Percentiles rank a stretch among this genome's conserved stretches.
Conservation (phyloP, 2,113 vertebrate species). For the Dolichallabes microphthalmus region DNA sequence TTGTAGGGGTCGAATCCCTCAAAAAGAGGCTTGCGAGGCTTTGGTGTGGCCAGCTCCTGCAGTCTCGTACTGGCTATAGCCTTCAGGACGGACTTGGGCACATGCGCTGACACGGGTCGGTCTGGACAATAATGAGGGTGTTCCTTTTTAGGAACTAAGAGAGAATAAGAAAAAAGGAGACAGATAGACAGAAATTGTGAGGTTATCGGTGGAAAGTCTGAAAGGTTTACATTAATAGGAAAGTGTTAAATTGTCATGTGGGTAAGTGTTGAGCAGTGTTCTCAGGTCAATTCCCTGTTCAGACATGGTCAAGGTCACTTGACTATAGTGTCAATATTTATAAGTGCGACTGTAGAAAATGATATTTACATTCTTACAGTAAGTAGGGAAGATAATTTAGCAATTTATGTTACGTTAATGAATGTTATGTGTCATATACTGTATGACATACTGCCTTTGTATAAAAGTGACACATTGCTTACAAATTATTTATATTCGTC, state of each 20-base stretch:
- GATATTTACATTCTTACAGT: not conserved
- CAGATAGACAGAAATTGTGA: not conserved
- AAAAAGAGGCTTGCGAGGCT: constrained; percentile 56
- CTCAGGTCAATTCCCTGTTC: not conserved
- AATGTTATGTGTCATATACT: not conserved
- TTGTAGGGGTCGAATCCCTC: constrained; percentile 63
- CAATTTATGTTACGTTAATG: not conserved
- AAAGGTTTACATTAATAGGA: not conserved
- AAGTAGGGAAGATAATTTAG: not conserved
- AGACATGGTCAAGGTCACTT: not conserved
- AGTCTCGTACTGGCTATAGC: constrained; percentile 58
- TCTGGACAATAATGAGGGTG: constrained; percentile 47
- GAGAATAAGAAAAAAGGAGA: not conserved
- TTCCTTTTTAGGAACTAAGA: constrained; percentile 36
- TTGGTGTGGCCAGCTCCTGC: constrained; percentile 61
- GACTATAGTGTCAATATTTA: too few species aligned
- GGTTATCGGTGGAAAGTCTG: not conserved
- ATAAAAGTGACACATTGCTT: not conserved
- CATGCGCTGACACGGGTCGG: constrained; percentile 54
- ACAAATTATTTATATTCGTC: too few species aligned
- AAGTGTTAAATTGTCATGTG: not conserved
- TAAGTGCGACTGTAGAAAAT: not conserved
- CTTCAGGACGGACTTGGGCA: constrained; percentile 52
- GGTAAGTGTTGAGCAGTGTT: not conserved
- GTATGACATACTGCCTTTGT: not conserved